Evolutionary conservation across 2,797 vertebrate genomes (phyloP), one percentile per base, ranked within the genome.

Genomic region (Dicrostonyx torquatus): DNA sequence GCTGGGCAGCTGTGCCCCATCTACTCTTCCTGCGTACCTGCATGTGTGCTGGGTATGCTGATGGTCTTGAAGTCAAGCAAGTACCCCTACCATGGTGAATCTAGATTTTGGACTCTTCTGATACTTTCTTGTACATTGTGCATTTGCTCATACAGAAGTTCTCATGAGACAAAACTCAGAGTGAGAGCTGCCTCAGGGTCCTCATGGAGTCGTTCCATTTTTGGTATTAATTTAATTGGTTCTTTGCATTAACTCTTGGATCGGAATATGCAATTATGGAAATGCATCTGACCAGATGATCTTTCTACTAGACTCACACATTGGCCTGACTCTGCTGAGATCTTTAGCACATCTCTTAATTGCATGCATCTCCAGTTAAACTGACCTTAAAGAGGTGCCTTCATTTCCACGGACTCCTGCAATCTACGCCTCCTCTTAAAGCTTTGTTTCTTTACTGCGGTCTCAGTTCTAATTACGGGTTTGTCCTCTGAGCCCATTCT

Each of bases 221-320:
- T 60, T 50, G 48, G 3, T 77, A 76, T 90, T 89, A 82, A 86
- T 79, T 94, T 22, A 73, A 50, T 10, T 75, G 55, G 24, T 8
- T 87, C 91, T 96, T 78, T 48, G 68, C 31, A 93, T 83, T 83
- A 83, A 91, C 66, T 86, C 94, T 82, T 86, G 60, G 83, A 77
- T 15, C 6, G 85, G 53, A 91, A 84, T 80, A 64, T 31, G 37
- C 26, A 89, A 86, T 89, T 73, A 70, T 8, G 11, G 58, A 91
- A 88, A 94, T 62, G 29, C 5, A 48, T 43, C 64, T 89, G 12
- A 12, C 34, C 77, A 84, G 29, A 83, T 76, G 53, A 88, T 82
- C 64, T 96, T 90, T 89, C 66, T 20, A 55, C 29, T 40, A 91
- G 72, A 90, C 8, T 1, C 60, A 60, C n/a, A 80, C 8, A 60